Evolutionary conservation across 2,888 invertebrate genomes (phyloP), one percentile per base, ranked within the genome.

Genomic region (Spodoptera picta): DNA sequence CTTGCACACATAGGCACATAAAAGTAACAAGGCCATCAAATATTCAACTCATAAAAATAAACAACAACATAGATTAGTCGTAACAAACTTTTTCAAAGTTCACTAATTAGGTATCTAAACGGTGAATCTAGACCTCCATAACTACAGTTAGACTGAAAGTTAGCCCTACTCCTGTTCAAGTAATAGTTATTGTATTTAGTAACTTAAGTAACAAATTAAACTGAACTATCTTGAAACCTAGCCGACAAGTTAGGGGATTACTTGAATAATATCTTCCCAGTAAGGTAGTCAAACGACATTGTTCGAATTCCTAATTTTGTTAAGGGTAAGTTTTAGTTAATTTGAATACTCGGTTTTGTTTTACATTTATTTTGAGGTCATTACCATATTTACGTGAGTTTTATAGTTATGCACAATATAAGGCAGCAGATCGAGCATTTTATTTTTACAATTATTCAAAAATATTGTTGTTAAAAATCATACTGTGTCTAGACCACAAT

Each of bases 101-200:
- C n/a, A 36, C 44, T 24, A 49, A 67, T 73, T 73, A 27, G 27
- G 27, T 27, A 73, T 73, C 53, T 73, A 1, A 66, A 73, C 45
- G 49, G 45, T 73, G 53, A 67, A 67, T 73, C 68, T 67, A 73
- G 68, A 58, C 53, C 50, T 73, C 67, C 43, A 59, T 46, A 19
- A 50, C 46, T 45, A 48, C 51, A 55, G 55, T 60, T 60, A 53
- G 23, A 31, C 23, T 11, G 36, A 55, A 69, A 73, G 44, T 55
- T 23, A 55, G 42, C 59, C 65, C 31, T 57, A 46, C 27, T 73
- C 55, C 31, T 53, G 36, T 36, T 51, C 43, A 19, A 60, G 51
- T 68, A 23, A 60, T 60, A 56, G 69, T 69, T 68, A 73, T 70
- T 69, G 62, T 54, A 57, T 69, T 69, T 47, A 53, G 47, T 41